A percentile compares a stretch with the other conserved stretches of the same genome.
phyloP scores from a whole-genome alignment of 1,140 invertebrate species.

The Ephestia elutella region DNA sequence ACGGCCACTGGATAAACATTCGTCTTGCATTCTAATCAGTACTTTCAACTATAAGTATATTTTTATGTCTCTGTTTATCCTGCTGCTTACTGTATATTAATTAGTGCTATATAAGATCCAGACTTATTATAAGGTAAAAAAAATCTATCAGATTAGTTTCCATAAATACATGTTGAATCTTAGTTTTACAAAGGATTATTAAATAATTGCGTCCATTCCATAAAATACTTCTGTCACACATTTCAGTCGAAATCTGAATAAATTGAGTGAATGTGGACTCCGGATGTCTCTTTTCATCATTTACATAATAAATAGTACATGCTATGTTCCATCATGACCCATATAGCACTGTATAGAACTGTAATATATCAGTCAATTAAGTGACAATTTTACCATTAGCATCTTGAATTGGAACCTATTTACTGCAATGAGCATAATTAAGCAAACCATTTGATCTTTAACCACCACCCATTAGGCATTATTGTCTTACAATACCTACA shows the following conservation, averaged over 20 bases:
- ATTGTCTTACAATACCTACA: neutral
- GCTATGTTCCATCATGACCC: neutral
- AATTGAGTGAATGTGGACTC: too few species aligned
- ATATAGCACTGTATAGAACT: conserved; percentile 4
- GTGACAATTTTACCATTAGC: conserved; percentile 11
- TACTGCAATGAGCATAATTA: conserved; percentile 14
- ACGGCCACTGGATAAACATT: conserved; percentile 8
- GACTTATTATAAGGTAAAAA: too few species aligned
- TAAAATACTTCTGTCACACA: too few species aligned
- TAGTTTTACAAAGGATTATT: too few species aligned
- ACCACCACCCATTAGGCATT: neutral
- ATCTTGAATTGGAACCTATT: conserved; percentile 17
- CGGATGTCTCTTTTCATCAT: too few species aligned
- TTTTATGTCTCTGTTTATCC: neutral
- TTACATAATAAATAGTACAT: neutral
- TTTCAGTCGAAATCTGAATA: too few species aligned
- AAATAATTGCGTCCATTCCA: too few species aligned
- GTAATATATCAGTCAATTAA: conserved; percentile 12
- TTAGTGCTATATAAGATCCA: too few species aligned
- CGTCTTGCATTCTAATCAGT: conserved; percentile 11
- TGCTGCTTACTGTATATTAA: too few species aligned
- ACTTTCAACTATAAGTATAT: neutral
- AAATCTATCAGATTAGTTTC: too few species aligned
- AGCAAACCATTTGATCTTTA: conserved; percentile 10
- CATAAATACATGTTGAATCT: too few species aligned